A percentile compares a stretch with the other conserved stretches of the same genome.
These are phyloP conservation scores for Atractosteus spatula DNA, from an alignment of 2,113 vertebrate species.

Conservation along the genomic window DNA sequence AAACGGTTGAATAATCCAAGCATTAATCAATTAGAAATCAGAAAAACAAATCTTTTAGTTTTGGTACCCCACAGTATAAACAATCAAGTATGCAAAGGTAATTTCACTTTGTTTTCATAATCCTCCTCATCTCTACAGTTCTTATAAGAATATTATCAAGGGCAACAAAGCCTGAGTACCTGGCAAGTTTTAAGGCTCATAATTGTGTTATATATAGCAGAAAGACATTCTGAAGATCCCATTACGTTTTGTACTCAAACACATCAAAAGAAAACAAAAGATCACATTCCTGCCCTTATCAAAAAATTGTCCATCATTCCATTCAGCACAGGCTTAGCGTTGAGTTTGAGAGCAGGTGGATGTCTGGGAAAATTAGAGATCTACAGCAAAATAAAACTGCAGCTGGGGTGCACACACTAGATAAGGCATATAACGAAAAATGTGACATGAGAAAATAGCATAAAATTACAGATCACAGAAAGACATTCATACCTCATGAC, in stretches of 20 bases:
- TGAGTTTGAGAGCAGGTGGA: constrained; percentile 32
- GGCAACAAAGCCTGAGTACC: no score
- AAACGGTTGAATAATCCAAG: no score
- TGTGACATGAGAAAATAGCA: constrained; percentile 4
- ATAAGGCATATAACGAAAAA: constrained; percentile 24
- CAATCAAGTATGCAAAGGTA: no score
- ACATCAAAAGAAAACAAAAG: constrained; percentile 51
- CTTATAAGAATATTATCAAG: no score
- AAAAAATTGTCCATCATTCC: constrained; percentile 54
- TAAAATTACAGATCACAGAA: constrained; percentile 9
- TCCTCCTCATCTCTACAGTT: no score
- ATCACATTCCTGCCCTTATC: constrained; percentile 60
- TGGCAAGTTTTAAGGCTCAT: not conserved
- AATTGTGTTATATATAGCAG: not conserved
- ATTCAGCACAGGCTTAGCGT: constrained; percentile 52
- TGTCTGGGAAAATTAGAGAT: constrained; percentile 25
- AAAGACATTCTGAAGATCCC: not conserved
- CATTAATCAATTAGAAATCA: no score
- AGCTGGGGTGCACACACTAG: constrained; percentile 29
- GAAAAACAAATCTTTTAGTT: no score
- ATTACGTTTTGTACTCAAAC: constrained; percentile 25
- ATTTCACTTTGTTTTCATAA: no score
- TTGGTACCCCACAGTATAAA: no score
- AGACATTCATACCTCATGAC: constrained; percentile 5
- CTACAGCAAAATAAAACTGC: constrained; percentile 13